Percentiles rank a stretch among this genome's conserved stretches.
Conservation (phyloP, 2,888 invertebrate species). For the Thymelicus sylvestris region DNA sequence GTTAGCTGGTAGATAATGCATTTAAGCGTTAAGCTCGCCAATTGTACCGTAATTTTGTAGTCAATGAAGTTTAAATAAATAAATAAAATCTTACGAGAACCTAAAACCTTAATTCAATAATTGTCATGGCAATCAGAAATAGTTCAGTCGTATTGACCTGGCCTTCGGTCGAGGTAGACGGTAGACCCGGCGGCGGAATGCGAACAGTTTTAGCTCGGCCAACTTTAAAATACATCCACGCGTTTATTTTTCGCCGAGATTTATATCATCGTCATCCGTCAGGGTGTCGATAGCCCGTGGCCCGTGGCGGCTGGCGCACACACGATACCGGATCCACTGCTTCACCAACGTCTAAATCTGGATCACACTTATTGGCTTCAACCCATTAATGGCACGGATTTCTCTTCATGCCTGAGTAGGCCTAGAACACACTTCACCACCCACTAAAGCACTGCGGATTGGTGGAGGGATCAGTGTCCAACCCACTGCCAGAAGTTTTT, state of each 20-base stretch:
- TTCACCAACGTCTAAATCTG: slow-evolving; percentile 15
- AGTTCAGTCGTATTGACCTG: neutral
- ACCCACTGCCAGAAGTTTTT: no score
- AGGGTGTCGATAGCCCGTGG: neutral
- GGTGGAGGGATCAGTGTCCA: no score
- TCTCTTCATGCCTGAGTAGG: no score
- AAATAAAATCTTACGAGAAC: no score
- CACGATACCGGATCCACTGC: neutral
- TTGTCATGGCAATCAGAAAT: neutral
- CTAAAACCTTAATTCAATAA: no score
- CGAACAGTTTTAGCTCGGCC: neutral
- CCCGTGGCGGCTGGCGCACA: neutral
- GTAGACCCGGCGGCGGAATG: slow-evolving; percentile 1
- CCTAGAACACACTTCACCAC: no score
- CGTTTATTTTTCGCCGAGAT: slow-evolving; percentile 5
- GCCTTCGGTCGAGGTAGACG: neutral
- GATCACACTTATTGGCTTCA: neutral
- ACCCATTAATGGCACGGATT: no score
- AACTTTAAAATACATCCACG: slow-evolving; percentile 5
- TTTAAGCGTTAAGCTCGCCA: no score
- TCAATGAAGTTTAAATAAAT: no score
- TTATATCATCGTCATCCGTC: slow-evolving; percentile 20
- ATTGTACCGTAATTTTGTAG: no score
- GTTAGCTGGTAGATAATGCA: no score
- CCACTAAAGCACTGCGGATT: no score